Base-by-base conservation (phyloP, 2,888 invertebrate species). In the Agrochola lychnidis region DNA sequence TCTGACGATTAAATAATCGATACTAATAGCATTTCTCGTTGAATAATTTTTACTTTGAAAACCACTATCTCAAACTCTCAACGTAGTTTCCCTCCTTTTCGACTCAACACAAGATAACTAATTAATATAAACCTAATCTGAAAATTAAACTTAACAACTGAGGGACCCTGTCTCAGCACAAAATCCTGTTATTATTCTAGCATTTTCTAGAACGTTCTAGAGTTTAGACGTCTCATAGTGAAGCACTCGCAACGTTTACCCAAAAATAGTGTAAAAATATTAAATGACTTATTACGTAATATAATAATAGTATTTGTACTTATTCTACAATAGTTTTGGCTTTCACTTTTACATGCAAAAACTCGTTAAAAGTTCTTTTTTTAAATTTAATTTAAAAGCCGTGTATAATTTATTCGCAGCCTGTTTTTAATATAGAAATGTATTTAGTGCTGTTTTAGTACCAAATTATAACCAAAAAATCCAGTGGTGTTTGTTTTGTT, bases 111-210 rank as follows among this genome's bases (percentile, higher is more conserved):
- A 76, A 72, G 62, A 61, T 73, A 70, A 71, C 25, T 42, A 70
- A 70, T 25, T 42, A 75, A 61, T 64, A 70, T 36, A 63, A 79
- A 76, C 12, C 0, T 81, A 73, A 71, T 63, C 16, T 68, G 75
- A 80, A 78, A 75, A 78, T 86, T 82, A 81, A 87, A 87, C 78
- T 87, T 72, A 84, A 86, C 48, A 91, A 91, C 90, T 90, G 90
- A 92, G 94, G 94, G 94, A 93, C 94, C 93, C 92, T 83, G 94
- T 94, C 92, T 94, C 94, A 92, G 94, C 94, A 94, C 95, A 94
- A 94, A 78, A 75, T 56, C 71, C 66, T 86, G 77, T 80, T 83
- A 83, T 81, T 64, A 76, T 78, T 83, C 81, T 83, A 87, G 85
- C 79, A 48, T 64, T 73, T 82, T 81, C 82, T 88, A 87, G 86